phyloP scores from a whole-genome alignment of 2,113 vertebrate genomes.

The Pongo pygmaeus region DNA sequence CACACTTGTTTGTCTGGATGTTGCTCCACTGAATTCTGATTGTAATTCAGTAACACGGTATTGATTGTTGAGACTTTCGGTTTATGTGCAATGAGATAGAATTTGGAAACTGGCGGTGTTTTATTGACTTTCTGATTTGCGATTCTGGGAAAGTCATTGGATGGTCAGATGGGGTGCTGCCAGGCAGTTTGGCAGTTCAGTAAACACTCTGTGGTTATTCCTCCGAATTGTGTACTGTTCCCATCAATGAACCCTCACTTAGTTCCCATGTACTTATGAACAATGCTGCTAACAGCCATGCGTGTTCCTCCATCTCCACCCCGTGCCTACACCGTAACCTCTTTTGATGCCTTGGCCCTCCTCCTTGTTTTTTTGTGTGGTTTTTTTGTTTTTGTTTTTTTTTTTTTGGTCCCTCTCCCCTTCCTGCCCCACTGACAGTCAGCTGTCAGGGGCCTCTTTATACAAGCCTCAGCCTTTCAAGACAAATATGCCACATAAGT shows the following conservation, averaged over 20 bases:
- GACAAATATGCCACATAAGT: conserved; percentile 31
- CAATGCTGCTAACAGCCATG: fast-evolving
- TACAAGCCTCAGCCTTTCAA: conserved; percentile 48
- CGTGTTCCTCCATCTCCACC: background rate
- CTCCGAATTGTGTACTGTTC: background rate
- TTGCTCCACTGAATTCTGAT: conserved; percentile 53
- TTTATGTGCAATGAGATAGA: conserved; percentile 62
- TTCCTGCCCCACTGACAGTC: background rate
- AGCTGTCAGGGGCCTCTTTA: conserved; percentile 62
- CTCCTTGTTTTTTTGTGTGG: background rate
- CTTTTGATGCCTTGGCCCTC: background rate
- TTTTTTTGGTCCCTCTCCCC: background rate
- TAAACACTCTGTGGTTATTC: background rate
- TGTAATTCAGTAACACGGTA: conserved; percentile 30
- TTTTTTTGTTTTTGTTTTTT: background rate
- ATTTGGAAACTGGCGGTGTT: conserved; percentile 66
- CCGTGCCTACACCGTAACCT: background rate
- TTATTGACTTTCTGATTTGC: conserved; percentile 75
- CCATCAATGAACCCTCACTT: background rate
- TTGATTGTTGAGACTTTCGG: conserved; percentile 64
- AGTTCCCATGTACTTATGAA: fast-evolving
- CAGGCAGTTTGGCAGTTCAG: conserved; percentile 1
- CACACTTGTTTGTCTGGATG: background rate
- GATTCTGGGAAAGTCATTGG: conserved; percentile 57
- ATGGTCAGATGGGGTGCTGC: background rate